These are phyloP conservation scores for Calosoma granatense DNA, from an alignment of 1,140 invertebrate genomes.

Conservation along the genomic window DNA sequence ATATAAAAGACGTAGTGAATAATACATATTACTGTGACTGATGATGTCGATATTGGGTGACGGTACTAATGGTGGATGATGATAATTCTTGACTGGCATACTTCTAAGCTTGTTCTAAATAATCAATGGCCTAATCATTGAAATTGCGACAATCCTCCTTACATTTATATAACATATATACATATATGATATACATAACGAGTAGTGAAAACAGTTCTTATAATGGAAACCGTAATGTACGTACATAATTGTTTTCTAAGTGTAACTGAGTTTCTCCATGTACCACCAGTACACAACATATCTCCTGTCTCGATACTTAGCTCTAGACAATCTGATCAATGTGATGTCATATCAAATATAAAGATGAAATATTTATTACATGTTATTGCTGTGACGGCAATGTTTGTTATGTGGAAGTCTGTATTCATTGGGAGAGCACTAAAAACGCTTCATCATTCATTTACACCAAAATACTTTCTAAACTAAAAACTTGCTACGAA, in stretches of 20 bases:
- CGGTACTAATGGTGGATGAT: no score
- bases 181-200: background rate
- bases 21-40: no score
- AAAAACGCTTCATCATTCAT: background rate
- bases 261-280: background rate
- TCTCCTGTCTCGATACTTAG: background rate
- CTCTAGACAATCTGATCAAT: conserved; percentile 3
- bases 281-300: background rate
- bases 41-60: no score
- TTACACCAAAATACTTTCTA: background rate
- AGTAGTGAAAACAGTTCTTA: background rate
- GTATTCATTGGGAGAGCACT: background rate
- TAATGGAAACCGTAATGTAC: background rate
- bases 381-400: conserved; percentile 19
- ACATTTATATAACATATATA: conserved; percentile 9
- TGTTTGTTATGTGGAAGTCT: conserved; percentile 4
- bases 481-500: background rate
- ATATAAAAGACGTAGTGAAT: no score
- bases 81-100: no score
- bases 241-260: background rate
- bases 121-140: conserved; percentile 31
- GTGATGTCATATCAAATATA: conserved; percentile 4
- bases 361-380: conserved; percentile 14
- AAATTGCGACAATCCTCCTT: conserved; percentile 30
- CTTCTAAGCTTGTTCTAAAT: conserved; percentile 25